phyloP scores from a whole-genome alignment of 2,797 vertebrate genomes.

The Luscinia megarhynchos region DNA sequence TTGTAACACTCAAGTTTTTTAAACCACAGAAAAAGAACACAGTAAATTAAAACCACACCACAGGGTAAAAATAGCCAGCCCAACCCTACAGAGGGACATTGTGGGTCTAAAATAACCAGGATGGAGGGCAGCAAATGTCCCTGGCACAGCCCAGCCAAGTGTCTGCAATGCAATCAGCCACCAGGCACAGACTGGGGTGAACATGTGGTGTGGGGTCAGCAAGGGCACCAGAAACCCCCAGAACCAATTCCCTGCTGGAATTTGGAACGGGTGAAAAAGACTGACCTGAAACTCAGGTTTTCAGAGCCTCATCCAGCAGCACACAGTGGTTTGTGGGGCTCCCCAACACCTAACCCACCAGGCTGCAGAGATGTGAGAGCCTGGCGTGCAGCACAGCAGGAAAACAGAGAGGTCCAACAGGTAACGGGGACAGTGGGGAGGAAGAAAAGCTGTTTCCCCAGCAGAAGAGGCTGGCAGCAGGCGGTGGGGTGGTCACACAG shows the following conservation, averaged over 20 bases:
- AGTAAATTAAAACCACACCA: background rate
- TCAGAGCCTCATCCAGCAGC: background rate
- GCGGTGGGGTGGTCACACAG: fast-evolving
- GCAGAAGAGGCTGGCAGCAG: background rate
- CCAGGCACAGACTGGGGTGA: fast-evolving
- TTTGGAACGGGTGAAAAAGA: fast-evolving
- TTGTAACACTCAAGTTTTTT: background rate
- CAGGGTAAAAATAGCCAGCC: background rate
- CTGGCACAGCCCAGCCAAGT: fast-evolving
- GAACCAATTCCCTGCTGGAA: fast-evolving
- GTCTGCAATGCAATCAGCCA: background rate
- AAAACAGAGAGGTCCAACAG: background rate
- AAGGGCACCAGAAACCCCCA: fast-evolving
- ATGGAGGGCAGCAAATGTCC: background rate
- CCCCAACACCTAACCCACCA: fast-evolving
- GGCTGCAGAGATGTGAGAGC: fast-evolving
- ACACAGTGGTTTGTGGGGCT: background rate
- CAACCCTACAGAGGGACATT: background rate
- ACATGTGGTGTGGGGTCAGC: fast-evolving
- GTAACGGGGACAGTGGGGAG: fast-evolving
- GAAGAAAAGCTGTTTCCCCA: fast-evolving
- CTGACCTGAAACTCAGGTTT: fast-evolving
- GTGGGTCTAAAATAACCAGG: background rate
- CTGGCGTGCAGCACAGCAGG: background rate
- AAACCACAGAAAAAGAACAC: background rate